Base-by-base conservation (phyloP, 2,797 vertebrate species). In the Rhabdophis nuchalis region DNA sequence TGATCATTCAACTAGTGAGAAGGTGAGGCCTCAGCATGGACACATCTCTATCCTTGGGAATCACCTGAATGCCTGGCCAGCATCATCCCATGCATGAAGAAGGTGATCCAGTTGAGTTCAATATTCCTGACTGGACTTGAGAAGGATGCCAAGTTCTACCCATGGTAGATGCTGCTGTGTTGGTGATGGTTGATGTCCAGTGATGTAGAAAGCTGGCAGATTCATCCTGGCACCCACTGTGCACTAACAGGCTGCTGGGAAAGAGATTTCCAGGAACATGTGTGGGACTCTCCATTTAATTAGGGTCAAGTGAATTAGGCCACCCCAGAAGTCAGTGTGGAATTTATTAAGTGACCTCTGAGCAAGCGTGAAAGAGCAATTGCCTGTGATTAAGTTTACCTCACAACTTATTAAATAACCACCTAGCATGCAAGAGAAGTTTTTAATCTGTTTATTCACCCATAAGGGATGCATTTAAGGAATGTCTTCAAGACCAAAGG, bases 381-480 rank as follows among this genome's bases (percentile, higher is more conserved):
- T 95, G 95, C 96, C 94, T 36, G 57, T 94, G 95, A 97, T 97
- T 96, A 96, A 96, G 96, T 96, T 95, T 92, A 94, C 95, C 95
- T 95, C 1, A 20, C 94, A 94, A 95, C 95, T 96, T 96, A 96
- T 96, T 96, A 96, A 96, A 96, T 94, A 94, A 93, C 95, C 93
- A 93, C 94, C 92, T 95, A 94, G 94, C 94, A 94, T 95, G 95
- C 95, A 96, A 95, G 95, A 95, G 95, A 96, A 96, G 91, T 95
- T 96, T 95, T 95, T 93, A 97, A 96, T 95, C 94, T 94, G 95
- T 96, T 96, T 95, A 94, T 95, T 95, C 95, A 77, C 90, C 94
- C 95, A 92, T 95, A 96, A 96, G 93, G 90, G 92, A 94, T 91
- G 92, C 87, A 64, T 8, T 32, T 91, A 23, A 94, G 93, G 92